Base-by-base conservation (phyloP, 2,797 vertebrate genomes). In the Monodelphis domestica region DNA sequence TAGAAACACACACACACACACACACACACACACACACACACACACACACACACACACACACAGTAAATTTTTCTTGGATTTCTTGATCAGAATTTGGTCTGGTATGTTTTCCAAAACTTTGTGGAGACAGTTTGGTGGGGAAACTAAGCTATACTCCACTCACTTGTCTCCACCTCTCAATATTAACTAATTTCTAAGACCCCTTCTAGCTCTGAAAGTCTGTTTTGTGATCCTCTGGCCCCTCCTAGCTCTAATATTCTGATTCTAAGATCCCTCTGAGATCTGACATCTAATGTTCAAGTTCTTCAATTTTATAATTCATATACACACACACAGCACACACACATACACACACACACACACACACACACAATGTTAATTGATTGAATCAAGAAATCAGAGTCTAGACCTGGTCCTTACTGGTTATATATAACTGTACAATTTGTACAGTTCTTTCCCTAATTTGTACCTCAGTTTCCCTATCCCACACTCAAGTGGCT, bases 401-500 rank as follows among this genome's bases (percentile, higher is more conserved):
- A 84, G 70, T 84, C 21, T 84, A 84, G 38, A 3, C 3, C 3
- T 26, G 21, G 38, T 28, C 38, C 2, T 50, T 38, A 84, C 70
- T 84, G 70, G 70, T 84, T 84, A 11, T 50, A 84, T 28, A 10
- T 50, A 84, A 21, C 14, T 11, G 1, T 50, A 12, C 21, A 84
- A n/a, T n/a, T n/a, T n/a, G n/a, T n/a, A n/a, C n/a, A 50, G 3
- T 50, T 50, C 15, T 38, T 84, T 63, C 24, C 21, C 38, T 84
- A 84, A 84, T 28, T 9, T 28, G 24, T 84, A 21, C 38, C 70
- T 45, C 21, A 84, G 2, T 38, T 45, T 84, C 70, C 53, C 6
- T 0, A 0, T 1, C 78, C 5, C 26, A 26, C 0, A 33, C 3
- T 5, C 29, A 29, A 0, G 70, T 38, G n/a, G 17, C n/a, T 78